Evolutionary conservation across 1,140 invertebrate genomes (phyloP).

Genomic region (Dreissena rostriformis): DNA sequence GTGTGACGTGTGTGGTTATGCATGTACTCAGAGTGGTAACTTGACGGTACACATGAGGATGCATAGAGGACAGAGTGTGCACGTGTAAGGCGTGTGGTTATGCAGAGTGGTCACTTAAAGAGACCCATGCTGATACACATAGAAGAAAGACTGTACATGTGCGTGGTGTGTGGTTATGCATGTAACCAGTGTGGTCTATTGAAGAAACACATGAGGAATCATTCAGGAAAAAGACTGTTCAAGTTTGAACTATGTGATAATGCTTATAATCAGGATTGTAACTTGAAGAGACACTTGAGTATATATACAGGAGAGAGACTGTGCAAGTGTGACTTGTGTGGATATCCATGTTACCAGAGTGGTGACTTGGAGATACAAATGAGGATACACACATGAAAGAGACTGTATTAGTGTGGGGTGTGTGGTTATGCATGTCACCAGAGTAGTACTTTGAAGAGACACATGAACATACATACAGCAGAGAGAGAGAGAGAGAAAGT

Average conservation of each 20-base stretch:
- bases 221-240: not conserved
- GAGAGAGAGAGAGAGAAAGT: no score
- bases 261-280: not conserved
- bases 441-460: not conserved
- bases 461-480: not conserved
- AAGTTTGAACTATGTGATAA: not conserved
- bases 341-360: not conserved
- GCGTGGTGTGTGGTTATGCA: not conserved
- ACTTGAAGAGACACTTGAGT: not conserved
- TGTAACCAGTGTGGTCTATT: not conserved
- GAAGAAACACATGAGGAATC: not conserved
- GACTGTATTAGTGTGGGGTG: not conserved
- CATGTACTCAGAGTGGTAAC: not conserved
- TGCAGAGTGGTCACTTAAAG: not conserved
- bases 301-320: conserved; percentile 3
- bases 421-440: no score
- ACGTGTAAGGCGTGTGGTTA: not conserved
- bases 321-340: not conserved
- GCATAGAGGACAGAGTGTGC: not conserved
- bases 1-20: conserved; percentile 11
- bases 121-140: not conserved
- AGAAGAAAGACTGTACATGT: not conserved
- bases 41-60: not conserved
- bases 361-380: not conserved
- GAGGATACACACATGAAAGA: conserved; percentile 8